Conservation (phyloP, 2,113 vertebrate species). For the cat (Felis catus) region DNA sequence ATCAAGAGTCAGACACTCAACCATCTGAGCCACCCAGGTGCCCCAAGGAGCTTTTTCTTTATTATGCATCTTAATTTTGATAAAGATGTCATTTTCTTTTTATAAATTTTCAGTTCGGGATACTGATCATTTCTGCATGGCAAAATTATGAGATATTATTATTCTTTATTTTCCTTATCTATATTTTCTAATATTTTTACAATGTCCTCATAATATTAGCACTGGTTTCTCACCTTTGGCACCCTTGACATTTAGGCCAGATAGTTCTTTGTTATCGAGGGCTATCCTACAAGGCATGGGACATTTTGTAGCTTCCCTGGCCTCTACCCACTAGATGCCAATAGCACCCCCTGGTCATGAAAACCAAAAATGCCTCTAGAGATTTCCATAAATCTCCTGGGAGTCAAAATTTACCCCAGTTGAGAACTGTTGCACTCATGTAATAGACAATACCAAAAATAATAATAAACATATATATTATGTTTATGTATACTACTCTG, state of each 20-base stretch:
- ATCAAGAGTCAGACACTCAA: too few relatives aligned
- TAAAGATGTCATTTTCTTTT: neutral
- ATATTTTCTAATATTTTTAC: constrained; percentile 24
- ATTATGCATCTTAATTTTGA: constrained; percentile 32
- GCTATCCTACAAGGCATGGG: neutral
- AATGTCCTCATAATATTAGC: neutral
- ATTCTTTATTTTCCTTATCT: neutral
- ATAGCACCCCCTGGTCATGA: neutral
- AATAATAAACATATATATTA: neutral
- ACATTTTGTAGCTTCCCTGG: neutral
- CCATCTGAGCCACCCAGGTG: too few relatives aligned
- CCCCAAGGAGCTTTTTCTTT: neutral
- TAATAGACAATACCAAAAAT: neutral
- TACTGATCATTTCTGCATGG: neutral
- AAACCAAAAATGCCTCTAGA: neutral
- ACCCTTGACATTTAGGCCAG: neutral
- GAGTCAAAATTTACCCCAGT: neutral
- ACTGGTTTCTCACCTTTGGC: neutral
- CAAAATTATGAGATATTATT: neutral
- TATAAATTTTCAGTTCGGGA: neutral
- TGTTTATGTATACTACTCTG: neutral
- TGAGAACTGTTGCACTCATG: neutral
- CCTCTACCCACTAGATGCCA: neutral
- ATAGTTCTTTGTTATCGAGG: neutral
- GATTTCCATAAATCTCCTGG: neutral